Percentiles rank a stretch among this genome's conserved stretches.
Conservation (phyloP, 2,888 invertebrate species). For the Euzophera pinguis region DNA sequence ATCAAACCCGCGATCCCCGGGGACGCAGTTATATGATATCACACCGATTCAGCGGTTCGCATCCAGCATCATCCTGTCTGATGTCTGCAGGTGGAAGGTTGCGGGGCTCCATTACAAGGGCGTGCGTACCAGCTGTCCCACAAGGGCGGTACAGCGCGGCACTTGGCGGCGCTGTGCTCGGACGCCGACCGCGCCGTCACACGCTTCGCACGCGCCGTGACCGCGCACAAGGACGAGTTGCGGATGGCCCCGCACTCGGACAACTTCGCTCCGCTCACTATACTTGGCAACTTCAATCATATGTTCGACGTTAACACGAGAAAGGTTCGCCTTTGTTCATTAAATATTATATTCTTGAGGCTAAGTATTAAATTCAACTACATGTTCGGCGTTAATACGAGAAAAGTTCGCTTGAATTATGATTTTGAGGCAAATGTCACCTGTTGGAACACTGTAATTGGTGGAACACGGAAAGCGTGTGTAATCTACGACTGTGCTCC, state of each 20-base stretch:
- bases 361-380: too few species aligned
- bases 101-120: constrained; percentile 55
- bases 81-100: constrained; percentile 47
- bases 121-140: constrained; percentile 52
- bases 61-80: too few species aligned
- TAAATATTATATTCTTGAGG: too few species aligned
- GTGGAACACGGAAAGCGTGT: too few species aligned
- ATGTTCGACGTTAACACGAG: constrained; percentile 66
- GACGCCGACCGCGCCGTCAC: constrained; percentile 54
- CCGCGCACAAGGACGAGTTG: constrained; percentile 36
- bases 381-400: too few species aligned
- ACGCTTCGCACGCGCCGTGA: constrained; percentile 32
- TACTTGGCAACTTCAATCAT: constrained; percentile 70
- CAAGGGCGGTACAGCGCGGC: constrained; percentile 31
- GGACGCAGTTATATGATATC: too few species aligned
- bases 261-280: constrained; percentile 44
- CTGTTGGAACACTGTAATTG: too few species aligned
- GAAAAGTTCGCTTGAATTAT: too few species aligned
- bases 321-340: constrained; percentile 1
- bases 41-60: too few species aligned
- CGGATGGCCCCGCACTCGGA: constrained; percentile 44
- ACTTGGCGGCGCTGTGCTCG: constrained; percentile 60
- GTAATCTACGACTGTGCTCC: too few species aligned
- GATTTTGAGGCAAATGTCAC: too few species aligned
- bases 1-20: too few species aligned